Evolutionary conservation across 2,113 vertebrate genomes (phyloP).

Genomic region (Nerophis ophidion): DNA sequence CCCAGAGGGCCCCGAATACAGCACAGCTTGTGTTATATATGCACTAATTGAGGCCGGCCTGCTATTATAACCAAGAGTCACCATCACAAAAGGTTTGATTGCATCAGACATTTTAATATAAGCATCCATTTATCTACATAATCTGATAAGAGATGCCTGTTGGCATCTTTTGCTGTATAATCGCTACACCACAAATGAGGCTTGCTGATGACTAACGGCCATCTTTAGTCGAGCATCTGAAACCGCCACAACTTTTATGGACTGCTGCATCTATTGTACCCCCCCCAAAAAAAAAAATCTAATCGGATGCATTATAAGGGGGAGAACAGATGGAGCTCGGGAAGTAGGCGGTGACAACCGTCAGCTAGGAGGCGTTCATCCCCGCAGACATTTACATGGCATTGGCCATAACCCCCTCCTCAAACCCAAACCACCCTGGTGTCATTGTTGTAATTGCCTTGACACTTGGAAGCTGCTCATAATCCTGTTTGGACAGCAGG

Average conservation of each 20-base stretch:
- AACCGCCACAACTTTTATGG: conserved; percentile 27
- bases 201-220: conserved; percentile 12
- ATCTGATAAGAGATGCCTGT: conserved; percentile 15
- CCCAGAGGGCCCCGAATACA: no score
- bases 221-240: conserved; percentile 30
- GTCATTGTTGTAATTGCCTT: conserved; percentile 61
- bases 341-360: conserved; percentile 37
- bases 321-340: conserved; percentile 47
- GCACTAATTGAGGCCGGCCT: no score
- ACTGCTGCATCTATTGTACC: conserved; percentile 32
- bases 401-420: conserved; percentile 34
- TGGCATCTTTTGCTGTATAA: conserved; percentile 6
- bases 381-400: conserved; percentile 49
- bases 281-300: conserved; percentile 3
- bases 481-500: conserved; percentile 60
- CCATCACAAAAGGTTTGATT: conserved; percentile 5
- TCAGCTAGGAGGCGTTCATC: conserved; percentile 41
- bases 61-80: no score
- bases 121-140: conserved; percentile 10
- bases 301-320: conserved; percentile 23
- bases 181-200: conserved; percentile 6
- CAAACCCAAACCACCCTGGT: conserved; percentile 35
- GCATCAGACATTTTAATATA: conserved; percentile 11
- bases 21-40: no score
- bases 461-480: conserved; percentile 55